Percentiles rank a stretch among this genome's conserved stretches.
Conservation (phyloP, 1,140 invertebrate genomes). For the Meteorus sp. region DNA sequence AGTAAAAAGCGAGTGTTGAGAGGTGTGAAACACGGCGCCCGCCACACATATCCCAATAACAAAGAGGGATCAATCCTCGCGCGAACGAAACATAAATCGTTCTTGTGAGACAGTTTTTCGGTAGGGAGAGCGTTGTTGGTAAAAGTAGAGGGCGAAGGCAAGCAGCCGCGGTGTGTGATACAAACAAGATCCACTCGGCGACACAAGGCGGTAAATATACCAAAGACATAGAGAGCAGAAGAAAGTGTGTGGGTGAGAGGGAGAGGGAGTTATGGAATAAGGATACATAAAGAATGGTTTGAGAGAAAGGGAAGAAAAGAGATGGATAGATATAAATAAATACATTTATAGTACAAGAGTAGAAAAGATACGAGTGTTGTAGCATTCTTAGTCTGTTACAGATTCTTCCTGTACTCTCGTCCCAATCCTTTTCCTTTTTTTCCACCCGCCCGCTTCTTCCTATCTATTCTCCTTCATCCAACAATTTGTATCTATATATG, state of each 20-base stretch:
- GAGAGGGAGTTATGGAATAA: slow-evolving; percentile 28
- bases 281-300: slow-evolving; percentile 17
- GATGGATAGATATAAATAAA: too few species aligned
- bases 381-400: slow-evolving; percentile 19
- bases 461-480: not conserved
- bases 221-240: slow-evolving; percentile 28
- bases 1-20: not conserved
- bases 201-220: slow-evolving; percentile 45
- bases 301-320: slow-evolving; percentile 9
- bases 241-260: slow-evolving; percentile 17
- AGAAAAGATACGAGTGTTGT: slow-evolving; percentile 5
- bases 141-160: slow-evolving; percentile 32
- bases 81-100: slow-evolving; percentile 56
- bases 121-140: slow-evolving; percentile 29
- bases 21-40: slow-evolving; percentile 12
- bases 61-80: slow-evolving; percentile 57
- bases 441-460: not conserved
- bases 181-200: slow-evolving; percentile 53
- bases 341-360: too few species aligned
- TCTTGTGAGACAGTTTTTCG: slow-evolving; percentile 51
- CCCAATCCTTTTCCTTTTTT: not conserved
- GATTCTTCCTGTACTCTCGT: slow-evolving; percentile 10
- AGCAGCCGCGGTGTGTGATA: slow-evolving; percentile 47
- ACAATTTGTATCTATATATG: not conserved
- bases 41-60: slow-evolving; percentile 36